Base-by-base conservation (phyloP, 2,888 invertebrate species). In the Orchesella flavescens region DNA sequence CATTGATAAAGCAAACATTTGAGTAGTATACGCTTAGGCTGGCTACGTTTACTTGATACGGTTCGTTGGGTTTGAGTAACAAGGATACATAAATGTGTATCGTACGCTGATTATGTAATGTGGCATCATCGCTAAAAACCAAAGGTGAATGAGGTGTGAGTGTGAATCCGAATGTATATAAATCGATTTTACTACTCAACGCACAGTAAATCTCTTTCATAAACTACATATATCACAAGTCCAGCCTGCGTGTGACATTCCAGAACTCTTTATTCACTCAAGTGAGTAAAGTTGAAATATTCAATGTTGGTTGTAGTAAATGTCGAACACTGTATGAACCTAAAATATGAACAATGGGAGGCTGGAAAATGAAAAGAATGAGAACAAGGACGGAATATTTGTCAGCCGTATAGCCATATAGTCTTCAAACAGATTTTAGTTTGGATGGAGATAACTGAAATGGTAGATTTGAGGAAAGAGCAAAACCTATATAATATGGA, bases 331-430 rank as follows among this genome's bases (percentile, higher is more conserved):
- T 76, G n/a, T n/a, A n/a, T 49, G 65, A 19, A 24, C 55, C 34
- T 44, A 76, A 66, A 76, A 66, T 43, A 65, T 10, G 65, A 66
- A 66, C 44, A 55, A 71, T 1, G 44, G 17, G 34, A 24, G 44
- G 68, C 5, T 13, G 46, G 3, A 68, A 68, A 43, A 46, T 15
- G 15, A 73, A 46, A 59, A 46, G 59, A 74, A 74, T 55, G 68
- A 59, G 68, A 44, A 78, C 71, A 69, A 69, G 71, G 78, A 61
- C 59, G 23, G 71, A 71, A 71, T 78, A 71, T 78, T 78, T 61
- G 71, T 78, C 78, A 78, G 34, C 7, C 34, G 7, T 34, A 34
- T 49, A 77, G 68, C 61, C 69, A 17, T 12, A 44, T 7, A 7
- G 9, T 53, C 63, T 21, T 19, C 43, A 43, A 66, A 77, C 23